Base-by-base conservation (phyloP, 2,888 invertebrate genomes). In the Atethmia centrago region DNA sequence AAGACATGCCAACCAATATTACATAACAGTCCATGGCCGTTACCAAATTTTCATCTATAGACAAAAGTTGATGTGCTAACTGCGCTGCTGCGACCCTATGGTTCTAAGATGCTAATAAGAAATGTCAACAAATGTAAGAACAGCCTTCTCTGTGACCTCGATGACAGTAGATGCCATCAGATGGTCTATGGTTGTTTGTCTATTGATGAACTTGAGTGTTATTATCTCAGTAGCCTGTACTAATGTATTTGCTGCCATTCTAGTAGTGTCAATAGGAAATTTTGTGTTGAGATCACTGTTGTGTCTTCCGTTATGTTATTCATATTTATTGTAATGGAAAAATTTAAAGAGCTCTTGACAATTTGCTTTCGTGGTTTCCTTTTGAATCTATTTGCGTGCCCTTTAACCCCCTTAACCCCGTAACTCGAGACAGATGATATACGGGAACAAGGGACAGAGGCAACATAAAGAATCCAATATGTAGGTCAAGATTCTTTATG, bases 141-240 rank as follows among this genome's bases (percentile, higher is more conserved):
- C 83, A 77, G 47, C 79, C 83, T 87, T 85, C 87, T 59, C 10
- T 31, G 40, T 71, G 74, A 74, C 87, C 87, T 87, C 74, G 72
- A 79, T 53, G 76, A 65, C 75, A 73, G 80, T 66, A 63, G 49
- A 69, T 69, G 25, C 59, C 79, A 71, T 83, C 65, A 56, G 28
- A 72, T 67, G 56, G 45, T 47, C 31, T 61, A 40, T 45, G 45
- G 51, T 28, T 67, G 28, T 85, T 73, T 69, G 56, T 28, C 9
- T 58, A 71, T 66, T 47, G 76, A 84, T 77, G 70, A 77, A 77
- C 77, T 84, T 80, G 74, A 78, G 45, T 56, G 53, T 63, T 69
- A 74, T 82, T 85, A 64, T 82, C 73, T 71, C 42, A 66, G 42
- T 66, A 49, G 65, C 47, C 28, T 5, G 53, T 53, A 79, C 80